These are phyloP conservation scores for Diorhabda elongata DNA, from an alignment of 1,140 invertebrate genomes.

Conservation along the genomic window DNA sequence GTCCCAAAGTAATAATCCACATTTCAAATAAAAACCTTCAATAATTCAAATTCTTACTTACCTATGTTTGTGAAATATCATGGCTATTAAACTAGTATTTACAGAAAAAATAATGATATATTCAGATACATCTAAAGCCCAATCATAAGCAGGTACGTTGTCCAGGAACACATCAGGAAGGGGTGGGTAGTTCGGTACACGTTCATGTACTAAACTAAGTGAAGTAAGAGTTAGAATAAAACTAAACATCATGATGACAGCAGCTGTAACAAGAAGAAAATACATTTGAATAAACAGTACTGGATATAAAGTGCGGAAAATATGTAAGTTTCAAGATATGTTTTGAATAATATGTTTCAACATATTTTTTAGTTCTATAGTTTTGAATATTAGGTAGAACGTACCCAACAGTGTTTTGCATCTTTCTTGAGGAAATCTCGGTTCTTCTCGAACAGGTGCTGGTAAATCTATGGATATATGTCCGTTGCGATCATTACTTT, in stretches of 20 bases:
- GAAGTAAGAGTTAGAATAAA: conserved; percentile 64
- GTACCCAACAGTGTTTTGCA: conserved; percentile 66
- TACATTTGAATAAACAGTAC: not conserved
- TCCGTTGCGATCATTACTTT: conserved; percentile 39
- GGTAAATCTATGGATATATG: conserved; percentile 50
- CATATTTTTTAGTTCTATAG: no score
- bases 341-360: no score
- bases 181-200: conserved; percentile 73
- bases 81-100: conserved; percentile 65
- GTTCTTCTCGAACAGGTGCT: conserved; percentile 54
- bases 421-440: conserved; percentile 65
- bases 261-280: conserved; percentile 51
- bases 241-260: conserved; percentile 58
- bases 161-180: conserved; percentile 80
- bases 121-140: conserved; percentile 81
- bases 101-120: conserved; percentile 79
- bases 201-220: conserved; percentile 78
- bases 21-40: not conserved
- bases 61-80: conserved; percentile 81
- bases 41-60: conserved; percentile 40
- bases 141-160: conserved; percentile 64
- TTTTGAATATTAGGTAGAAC: not conserved
- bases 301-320: not conserved
- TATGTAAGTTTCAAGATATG: no score
- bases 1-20: no score